Percentiles rank a stretch among this genome's conserved stretches.
phyloP scores from a whole-genome alignment of 2,888 invertebrate genomes.

The Cephus spinipes region DNA sequence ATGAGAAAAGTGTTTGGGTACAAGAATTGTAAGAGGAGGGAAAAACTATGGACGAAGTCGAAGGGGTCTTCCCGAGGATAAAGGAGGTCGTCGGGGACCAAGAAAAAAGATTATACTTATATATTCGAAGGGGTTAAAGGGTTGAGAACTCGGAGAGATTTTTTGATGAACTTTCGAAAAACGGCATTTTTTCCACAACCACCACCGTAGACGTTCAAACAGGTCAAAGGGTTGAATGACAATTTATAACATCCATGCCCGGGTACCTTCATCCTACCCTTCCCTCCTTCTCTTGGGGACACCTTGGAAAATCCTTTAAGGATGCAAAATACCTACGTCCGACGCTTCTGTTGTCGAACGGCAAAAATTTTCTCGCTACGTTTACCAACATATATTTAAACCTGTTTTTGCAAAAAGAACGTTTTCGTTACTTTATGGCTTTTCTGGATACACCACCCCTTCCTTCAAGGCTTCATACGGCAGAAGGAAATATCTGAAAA shows the following conservation, averaged over 20 bases:
- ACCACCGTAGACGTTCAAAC: no score
- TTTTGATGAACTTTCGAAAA: constrained; percentile 7
- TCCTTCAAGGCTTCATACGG: neutral
- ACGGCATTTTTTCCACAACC: neutral
- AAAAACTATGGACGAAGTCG: no score
- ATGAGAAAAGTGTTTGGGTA: neutral
- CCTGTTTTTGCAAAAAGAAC: neutral
- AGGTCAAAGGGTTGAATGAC: constrained; percentile 11
- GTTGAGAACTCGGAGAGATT: neutral
- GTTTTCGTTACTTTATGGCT: neutral
- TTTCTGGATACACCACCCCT: neutral
- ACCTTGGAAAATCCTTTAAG: neutral
- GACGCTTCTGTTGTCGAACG: neutral
- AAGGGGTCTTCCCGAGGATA: no score
- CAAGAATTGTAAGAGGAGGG: no score
- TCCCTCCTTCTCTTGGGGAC: neutral
- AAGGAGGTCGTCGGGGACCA: neutral
- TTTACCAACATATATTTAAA: neutral
- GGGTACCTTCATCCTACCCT: neutral
- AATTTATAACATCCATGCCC: constrained; percentile 1
- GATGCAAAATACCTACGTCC: neutral
- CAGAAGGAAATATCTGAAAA: neutral
- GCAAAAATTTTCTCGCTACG: neutral
- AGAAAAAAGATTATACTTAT: constrained; percentile 5
- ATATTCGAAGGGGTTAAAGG: constrained; percentile 5